A percentile compares a stretch with the other conserved stretches of the same genome.
These are phyloP conservation scores for Dicaeum eximium DNA, from an alignment of 2,113 vertebrate genomes.

Conservation along the genomic window DNA sequence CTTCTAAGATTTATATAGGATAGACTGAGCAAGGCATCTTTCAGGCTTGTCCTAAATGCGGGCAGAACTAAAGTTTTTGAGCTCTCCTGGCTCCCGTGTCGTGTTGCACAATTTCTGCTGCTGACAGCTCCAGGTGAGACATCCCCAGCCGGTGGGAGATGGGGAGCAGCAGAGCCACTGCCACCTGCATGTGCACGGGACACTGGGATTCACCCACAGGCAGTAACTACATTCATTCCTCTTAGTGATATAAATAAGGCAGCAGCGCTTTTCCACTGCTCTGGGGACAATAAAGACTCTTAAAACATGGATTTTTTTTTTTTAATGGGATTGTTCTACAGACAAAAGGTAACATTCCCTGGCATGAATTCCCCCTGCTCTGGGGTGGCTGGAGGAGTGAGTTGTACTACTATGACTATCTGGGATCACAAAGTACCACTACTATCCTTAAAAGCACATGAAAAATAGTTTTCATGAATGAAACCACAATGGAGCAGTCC, in stretches of 20 bases:
- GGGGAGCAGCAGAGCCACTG: background rate
- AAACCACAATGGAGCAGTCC: background rate
- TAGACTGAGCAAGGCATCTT: background rate
- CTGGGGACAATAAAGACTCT: background rate
- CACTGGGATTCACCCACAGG: background rate
- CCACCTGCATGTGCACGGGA: background rate
- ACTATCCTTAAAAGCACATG: background rate
- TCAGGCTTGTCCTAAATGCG: background rate
- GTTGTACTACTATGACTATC: rapidly evolving
- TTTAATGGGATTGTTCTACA: background rate
- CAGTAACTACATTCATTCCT: background rate
- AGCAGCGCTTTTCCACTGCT: background rate
- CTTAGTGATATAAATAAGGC: rapidly evolving
- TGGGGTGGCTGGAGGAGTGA: background rate
- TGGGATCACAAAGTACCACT: background rate
- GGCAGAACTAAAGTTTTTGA: background rate
- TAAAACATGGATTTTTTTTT: background rate
- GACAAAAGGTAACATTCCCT: background rate
- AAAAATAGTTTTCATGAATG: background rate
- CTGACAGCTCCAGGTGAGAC: rapidly evolving
- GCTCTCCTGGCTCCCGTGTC: background rate
- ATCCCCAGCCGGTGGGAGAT: rapidly evolving
- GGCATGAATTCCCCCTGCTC: background rate
- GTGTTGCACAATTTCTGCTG: background rate
- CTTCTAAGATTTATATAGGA: background rate